These are phyloP conservation scores for Stenotaenia linearis DNA, from an alignment of 2,888 invertebrate species.

Conservation along the genomic window DNA sequence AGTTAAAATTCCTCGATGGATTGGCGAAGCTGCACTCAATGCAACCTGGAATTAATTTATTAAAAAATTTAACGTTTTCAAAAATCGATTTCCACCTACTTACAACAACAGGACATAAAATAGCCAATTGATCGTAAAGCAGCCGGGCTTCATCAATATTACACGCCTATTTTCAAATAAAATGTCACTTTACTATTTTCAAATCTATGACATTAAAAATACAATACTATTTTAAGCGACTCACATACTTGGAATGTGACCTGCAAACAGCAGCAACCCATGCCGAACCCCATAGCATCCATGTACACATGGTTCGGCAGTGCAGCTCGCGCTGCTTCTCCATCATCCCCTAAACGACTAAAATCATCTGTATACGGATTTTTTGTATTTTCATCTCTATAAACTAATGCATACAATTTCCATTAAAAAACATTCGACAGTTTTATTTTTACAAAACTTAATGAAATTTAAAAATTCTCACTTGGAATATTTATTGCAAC, in stretches of 20 bases:
- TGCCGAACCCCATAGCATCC: slow-evolving; percentile 99
- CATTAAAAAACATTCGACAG: too few relatives aligned
- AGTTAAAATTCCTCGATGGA: slow-evolving; percentile 86
- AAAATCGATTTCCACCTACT: slow-evolving; percentile 37
- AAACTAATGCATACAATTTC: slow-evolving; percentile 62
- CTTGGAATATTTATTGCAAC: slow-evolving; percentile 94
- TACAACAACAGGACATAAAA: slow-evolving; percentile 94
- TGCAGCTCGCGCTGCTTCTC: slow-evolving; percentile 59
- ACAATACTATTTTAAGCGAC: slow-evolving; percentile 2
- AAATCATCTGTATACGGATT: slow-evolving; percentile 67
- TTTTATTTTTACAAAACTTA: slow-evolving; percentile 36
- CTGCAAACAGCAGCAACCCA: slow-evolving; percentile 97
- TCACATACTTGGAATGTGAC: slow-evolving; percentile 69
- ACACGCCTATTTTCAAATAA: slow-evolving; percentile 64
- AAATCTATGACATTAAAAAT: slow-evolving; percentile 14
- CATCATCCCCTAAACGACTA: slow-evolving; percentile 57
- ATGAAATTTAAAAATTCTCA: slow-evolving; percentile 46
- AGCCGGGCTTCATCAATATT: slow-evolving; percentile 92
- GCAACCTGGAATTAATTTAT: slow-evolving; percentile 66
- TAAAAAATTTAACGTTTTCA: not conserved
- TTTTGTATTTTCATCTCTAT: slow-evolving; percentile 77
- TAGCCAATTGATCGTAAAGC: slow-evolving; percentile 94
- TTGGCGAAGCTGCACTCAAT: slow-evolving; percentile 90
- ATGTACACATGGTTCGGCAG: slow-evolving; percentile 89
- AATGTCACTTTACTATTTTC: not conserved